Conservation (phyloP, 1,140 invertebrate genomes). For the Habropoda laboriosa region DNA sequence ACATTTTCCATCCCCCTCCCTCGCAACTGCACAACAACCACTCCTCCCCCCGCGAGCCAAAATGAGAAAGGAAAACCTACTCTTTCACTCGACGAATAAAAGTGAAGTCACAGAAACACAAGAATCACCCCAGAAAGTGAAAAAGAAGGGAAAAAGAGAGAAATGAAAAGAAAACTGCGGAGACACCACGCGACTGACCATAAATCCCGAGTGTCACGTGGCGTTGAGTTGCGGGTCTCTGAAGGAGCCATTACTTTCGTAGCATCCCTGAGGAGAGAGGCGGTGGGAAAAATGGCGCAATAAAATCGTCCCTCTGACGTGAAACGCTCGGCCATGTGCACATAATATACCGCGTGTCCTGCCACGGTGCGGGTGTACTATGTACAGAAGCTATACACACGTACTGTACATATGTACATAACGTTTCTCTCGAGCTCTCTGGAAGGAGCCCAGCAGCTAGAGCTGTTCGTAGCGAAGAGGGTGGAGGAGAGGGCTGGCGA, state of each 20-base stretch:
- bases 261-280: constrained; percentile 53
- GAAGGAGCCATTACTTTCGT: constrained; percentile 68
- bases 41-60: no score
- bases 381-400: constrained; percentile 11
- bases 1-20: no score
- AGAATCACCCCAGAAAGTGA: no score
- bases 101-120: not conserved
- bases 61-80: not conserved
- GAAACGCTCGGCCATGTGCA: constrained; percentile 27
- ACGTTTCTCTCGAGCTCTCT: constrained; percentile 5
- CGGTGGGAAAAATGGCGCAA: constrained; percentile 58
- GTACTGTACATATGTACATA: constrained; percentile 10
- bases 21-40: no score
- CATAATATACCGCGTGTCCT: constrained; percentile 29
- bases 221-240: constrained; percentile 62
- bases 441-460: not conserved
- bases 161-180: not conserved
- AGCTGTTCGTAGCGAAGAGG: not conserved
- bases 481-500: not conserved
- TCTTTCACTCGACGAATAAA: no score
- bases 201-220: constrained; percentile 63
- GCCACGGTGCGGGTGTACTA: constrained; percentile 4
- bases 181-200: constrained; percentile 50
- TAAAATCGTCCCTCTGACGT: constrained; percentile 57
- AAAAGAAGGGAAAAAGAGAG: not conserved